Base-by-base conservation (phyloP, 37 sponge, comb jelly and placozoan genomes). In the Petrosia ficiformis region DNA sequence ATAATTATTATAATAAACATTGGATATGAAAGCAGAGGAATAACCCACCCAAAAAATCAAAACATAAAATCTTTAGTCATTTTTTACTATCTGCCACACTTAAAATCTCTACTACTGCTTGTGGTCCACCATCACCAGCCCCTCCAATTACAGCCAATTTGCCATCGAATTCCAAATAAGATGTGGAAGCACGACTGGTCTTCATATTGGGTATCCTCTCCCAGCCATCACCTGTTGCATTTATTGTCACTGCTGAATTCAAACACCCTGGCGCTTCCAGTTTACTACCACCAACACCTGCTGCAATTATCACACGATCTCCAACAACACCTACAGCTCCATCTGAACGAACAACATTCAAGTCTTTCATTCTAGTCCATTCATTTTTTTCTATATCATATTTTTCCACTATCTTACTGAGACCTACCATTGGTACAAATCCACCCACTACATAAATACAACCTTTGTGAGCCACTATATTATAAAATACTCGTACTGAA, bases 401-500 rank as follows among this genome's bases (percentile, higher is more conserved):
- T 44, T 69, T 68, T 44, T 86, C 87, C 32, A 82, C 91, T 1
- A 77, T 82, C 72, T 86, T 85, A 4, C 44, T 59, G 37, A 91
- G 31, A 3, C 78, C 82, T 16, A 69, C 70, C 73, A 73, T 78
- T 24, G 86, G 91, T 3, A 77, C 76, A 29, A 91, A 68, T 1
- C 91, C 91, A 0, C 91, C 91, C 10, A 86, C 74, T 33, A 82
- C 82, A 33, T 74, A 91, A 36, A 91, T 82, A 35, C 75, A 61
- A 38, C 72, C 82, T 26, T 78, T 57, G 57, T 65, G 39, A 3
- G 83, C 86, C 1, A 91, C 72, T 1, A 91, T 79, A 31, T 65
- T 63, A 71, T 86, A 86, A 61, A 91, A 91, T 5, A 86, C 82
- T 19, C 77, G 40, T 1, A 67, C 28, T 30, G 79, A 28, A 1